phyloP scores from a whole-genome alignment of 2,888 invertebrate species.

The Scaptodrosophila latifasciaeformis region DNA sequence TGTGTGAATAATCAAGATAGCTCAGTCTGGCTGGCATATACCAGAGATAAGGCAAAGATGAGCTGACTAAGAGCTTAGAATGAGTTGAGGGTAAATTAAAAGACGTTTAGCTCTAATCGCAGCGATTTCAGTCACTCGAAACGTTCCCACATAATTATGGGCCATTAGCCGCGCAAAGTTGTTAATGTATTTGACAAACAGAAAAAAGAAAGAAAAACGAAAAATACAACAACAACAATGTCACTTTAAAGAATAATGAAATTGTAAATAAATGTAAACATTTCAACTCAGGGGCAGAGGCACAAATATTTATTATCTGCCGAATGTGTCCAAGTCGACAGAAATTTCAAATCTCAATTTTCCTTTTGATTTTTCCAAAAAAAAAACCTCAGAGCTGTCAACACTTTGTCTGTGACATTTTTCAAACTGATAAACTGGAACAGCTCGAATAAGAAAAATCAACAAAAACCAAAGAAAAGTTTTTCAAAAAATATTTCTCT shows the following conservation, averaged over 20 bases:
- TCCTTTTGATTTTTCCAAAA: constrained; percentile 20
- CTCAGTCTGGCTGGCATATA: background rate
- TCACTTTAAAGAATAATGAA: constrained; percentile 49
- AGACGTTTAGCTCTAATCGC: constrained; percentile 49
- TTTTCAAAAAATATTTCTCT: too few species aligned
- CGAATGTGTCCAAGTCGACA: background rate
- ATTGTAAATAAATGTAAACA: constrained; percentile 62
- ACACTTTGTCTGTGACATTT: constrained; percentile 54
- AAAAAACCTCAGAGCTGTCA: constrained; percentile 38
- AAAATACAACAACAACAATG: too few species aligned
- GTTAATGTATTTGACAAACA: constrained; percentile 52
- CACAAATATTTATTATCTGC: constrained; percentile 51
- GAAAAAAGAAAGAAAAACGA: constrained; percentile 30
- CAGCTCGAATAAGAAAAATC: too few species aligned
- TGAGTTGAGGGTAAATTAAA: constrained; percentile 6
- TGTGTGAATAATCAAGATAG: constrained; percentile 46
- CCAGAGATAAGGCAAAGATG: constrained; percentile 6
- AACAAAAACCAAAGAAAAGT: too few species aligned
- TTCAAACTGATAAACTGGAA: too few species aligned
- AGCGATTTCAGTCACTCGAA: constrained; percentile 1
- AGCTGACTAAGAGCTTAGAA: constrained; percentile 32
- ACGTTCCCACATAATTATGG: constrained; percentile 41
- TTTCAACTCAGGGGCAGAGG: constrained; percentile 39
- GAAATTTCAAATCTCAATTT: constrained; percentile 3
- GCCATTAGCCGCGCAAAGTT: constrained; percentile 48